phyloP scores from a whole-genome alignment of 2,797 vertebrate species.

The Jordanella pulchra region DNA sequence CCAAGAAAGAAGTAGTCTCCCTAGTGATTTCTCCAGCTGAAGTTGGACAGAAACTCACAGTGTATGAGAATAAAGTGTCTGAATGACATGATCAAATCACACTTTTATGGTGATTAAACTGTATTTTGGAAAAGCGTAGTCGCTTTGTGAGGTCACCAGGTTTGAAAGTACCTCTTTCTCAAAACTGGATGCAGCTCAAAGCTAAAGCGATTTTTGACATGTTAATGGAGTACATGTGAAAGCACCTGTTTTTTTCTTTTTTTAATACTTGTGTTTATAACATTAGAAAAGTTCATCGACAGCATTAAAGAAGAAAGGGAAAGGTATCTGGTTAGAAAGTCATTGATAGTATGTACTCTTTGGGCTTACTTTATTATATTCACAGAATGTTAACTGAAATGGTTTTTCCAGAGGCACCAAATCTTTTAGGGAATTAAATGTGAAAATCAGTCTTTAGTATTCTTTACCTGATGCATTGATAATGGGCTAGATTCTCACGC shows the following conservation, averaged over 20 bases:
- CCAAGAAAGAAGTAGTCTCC: conserved; percentile 37
- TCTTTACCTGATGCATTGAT: conserved; percentile 54
- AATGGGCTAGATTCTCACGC: conserved; percentile 36
- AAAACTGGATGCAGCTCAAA: conserved; percentile 23
- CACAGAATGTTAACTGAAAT: conserved; percentile 52
- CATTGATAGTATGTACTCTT: conserved; percentile 56
- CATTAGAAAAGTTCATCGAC: conserved; percentile 60
- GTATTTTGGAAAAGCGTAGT: conserved; percentile 36
- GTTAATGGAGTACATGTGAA: conserved; percentile 40
- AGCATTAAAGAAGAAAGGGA: conserved; percentile 47
- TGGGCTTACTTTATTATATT: conserved; percentile 36
- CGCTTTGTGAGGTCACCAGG: conserved; percentile 35
- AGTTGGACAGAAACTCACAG: conserved; percentile 17
- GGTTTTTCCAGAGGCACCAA: conserved; percentile 60
- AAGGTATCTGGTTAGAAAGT: conserved; percentile 62
- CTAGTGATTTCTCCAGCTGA: conserved; percentile 28
- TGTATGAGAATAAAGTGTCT: conserved; percentile 14
- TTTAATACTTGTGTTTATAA: conserved; percentile 55
- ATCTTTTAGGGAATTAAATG: conserved; percentile 37
- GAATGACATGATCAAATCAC: conserved; percentile 32
- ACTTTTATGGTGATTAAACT: conserved; percentile 41
- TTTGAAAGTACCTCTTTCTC: conserved; percentile 37
- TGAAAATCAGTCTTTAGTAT: conserved; percentile 27
- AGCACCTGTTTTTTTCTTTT: conserved; percentile 64
- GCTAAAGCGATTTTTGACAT: conserved; percentile 39